A percentile compares a stretch with the other conserved stretches of the same genome.
Evolutionary conservation across 2,888 invertebrate genomes (phyloP).

Genomic region (Mesoligia furuncula): DNA sequence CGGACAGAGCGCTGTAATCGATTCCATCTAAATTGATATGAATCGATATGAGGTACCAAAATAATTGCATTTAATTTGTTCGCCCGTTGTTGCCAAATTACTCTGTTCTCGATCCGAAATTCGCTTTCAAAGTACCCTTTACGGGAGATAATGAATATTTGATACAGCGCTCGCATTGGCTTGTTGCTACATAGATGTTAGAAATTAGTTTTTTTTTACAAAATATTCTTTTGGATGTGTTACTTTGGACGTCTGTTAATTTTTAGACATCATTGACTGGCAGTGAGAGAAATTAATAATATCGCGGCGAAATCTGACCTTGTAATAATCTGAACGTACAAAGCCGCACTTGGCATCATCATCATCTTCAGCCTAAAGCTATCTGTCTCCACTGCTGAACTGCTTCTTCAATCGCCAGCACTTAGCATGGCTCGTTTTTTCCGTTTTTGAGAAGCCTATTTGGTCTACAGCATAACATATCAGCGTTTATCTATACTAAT

Average conservation of each 20-base stretch:
- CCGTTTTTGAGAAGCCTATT: not conserved
- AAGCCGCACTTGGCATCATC: not conserved
- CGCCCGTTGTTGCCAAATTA: constrained; percentile 78
- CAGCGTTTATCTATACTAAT: not conserved
- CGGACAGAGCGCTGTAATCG: constrained; percentile 34
- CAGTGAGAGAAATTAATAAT: not conserved
- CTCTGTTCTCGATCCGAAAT: constrained; percentile 69
- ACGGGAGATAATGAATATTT: constrained; percentile 87
- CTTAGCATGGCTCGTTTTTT: not conserved
- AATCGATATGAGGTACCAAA: constrained; percentile 55
- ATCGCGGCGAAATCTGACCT: not conserved
- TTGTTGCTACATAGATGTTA: constrained; percentile 62
- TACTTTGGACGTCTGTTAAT: constrained; percentile 6
- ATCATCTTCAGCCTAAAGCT: not conserved
- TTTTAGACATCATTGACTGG: not conserved
- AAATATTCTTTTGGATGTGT: constrained; percentile 56
- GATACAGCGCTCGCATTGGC: constrained; percentile 83
- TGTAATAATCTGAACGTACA: not conserved
- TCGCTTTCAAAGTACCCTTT: constrained; percentile 75
- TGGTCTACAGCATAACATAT: too few species aligned
- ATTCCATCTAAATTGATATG: constrained; percentile 54
- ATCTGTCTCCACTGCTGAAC: too few species aligned
- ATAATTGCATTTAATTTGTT: constrained; percentile 74
- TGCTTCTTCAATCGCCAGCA: not conserved
- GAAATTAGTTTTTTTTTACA: constrained; percentile 50